phyloP scores from a whole-genome alignment of 2,113 vertebrate species.

The Pteronura brasiliensis region DNA sequence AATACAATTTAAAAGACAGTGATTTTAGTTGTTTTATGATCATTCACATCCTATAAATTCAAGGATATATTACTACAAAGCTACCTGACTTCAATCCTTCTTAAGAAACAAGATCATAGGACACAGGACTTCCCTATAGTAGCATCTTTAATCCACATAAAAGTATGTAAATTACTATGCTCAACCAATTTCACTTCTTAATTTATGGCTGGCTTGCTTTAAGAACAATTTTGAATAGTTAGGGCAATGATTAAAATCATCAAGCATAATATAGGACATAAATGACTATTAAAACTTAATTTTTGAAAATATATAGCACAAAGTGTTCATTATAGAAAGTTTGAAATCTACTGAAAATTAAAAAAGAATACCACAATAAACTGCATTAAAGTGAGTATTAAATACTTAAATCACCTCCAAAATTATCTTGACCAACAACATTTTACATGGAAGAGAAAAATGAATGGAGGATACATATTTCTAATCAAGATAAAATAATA shows the following conservation, averaged over 20 bases:
- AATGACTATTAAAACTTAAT: not conserved
- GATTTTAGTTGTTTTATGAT: constrained; percentile 7
- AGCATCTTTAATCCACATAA: constrained; percentile 15
- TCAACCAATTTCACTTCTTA: constrained; percentile 25
- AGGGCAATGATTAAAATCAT: not conserved
- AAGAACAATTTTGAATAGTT: not conserved
- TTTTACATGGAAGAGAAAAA: constrained; percentile 7
- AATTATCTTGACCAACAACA: not conserved
- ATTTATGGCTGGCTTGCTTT: not conserved
- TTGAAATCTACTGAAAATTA: constrained; percentile 12
- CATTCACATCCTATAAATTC: constrained; percentile 30
- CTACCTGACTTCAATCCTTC: not conserved
- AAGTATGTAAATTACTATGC: constrained; percentile 1
- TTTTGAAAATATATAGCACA: not conserved
- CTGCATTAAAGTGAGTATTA: not conserved
- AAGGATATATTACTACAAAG: constrained; percentile 40
- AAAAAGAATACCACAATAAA: not conserved
- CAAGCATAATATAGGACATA: not conserved
- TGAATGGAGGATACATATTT: not conserved
- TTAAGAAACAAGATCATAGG: not conserved
- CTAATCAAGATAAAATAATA: not conserved
- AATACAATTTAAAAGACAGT: constrained; percentile 41
- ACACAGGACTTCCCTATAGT: not conserved
- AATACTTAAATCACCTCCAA: not conserved
- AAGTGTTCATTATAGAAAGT: constrained; percentile 31